Conservation (phyloP, 2,113 vertebrate genomes). For the Lepidiolamprologus cunningtoni region DNA sequence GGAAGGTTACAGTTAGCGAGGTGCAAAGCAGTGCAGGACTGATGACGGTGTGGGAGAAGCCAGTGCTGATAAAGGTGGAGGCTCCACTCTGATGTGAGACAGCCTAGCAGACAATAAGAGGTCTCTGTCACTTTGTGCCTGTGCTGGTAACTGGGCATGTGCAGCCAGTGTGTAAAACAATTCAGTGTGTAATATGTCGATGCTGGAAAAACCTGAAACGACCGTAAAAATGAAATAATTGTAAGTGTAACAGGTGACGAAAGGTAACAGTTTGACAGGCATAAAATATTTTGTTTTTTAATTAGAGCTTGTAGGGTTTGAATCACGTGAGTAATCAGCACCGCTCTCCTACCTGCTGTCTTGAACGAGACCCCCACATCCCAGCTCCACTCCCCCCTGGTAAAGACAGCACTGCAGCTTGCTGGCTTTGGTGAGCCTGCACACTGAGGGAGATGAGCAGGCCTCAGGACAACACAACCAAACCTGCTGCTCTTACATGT, state of each 20-base stretch:
- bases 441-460: constrained; percentile 53
- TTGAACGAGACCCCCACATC: neutral
- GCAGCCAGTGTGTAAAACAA: neutral
- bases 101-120: constrained; percentile 44
- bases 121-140: constrained; percentile 35
- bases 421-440: constrained; percentile 57
- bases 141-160: neutral
- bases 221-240: neutral
- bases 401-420: neutral
- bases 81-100: neutral
- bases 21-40: constrained; percentile 3
- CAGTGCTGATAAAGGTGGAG: constrained; percentile 36
- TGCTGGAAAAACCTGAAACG: neutral
- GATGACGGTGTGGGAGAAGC: constrained; percentile 48
- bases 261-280: neutral
- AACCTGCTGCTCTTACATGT: neutral
- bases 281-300: neutral
- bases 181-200: rapidly evolving
- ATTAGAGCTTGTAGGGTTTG: neutral
- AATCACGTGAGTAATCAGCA: neutral
- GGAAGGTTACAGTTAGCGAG: constrained; percentile 25
- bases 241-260: rapidly evolving
- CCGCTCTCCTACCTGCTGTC: neutral
- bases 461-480: constrained; percentile 49
- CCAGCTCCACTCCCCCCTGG: neutral